Evolutionary conservation across 2,888 invertebrate genomes (phyloP).

Genomic region (Catotricha subobsoleta): DNA sequence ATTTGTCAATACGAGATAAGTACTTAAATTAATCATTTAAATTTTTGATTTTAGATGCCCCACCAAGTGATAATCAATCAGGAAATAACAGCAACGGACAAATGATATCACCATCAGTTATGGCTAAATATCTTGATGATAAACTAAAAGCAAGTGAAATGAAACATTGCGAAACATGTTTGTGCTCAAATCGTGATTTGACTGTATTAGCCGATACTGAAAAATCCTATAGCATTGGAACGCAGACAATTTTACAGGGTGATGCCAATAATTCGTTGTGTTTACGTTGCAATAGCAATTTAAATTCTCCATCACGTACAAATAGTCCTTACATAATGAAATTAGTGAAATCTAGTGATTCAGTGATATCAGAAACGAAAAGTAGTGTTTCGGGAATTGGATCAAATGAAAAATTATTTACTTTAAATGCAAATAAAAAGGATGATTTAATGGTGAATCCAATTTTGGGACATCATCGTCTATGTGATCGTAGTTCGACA

Average conservation of each 20-base stretch:
- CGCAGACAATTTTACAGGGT: constrained; percentile 40
- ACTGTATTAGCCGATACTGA: constrained; percentile 36
- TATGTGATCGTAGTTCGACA: too few relatives aligned
- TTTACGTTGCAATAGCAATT: constrained; percentile 41
- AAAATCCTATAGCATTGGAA: constrained; percentile 40
- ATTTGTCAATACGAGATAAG: too few relatives aligned
- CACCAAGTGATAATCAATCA: too few relatives aligned
- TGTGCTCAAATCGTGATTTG: constrained; percentile 38
- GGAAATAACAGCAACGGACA: constrained; percentile 17
- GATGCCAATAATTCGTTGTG: constrained; percentile 34
- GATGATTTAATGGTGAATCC: constrained; percentile 31
- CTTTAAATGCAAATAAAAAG: constrained; percentile 26
- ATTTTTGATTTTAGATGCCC: too few relatives aligned
- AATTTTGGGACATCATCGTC: constrained; percentile 38
- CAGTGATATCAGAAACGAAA: constrained; percentile 30
- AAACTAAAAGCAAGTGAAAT: constrained; percentile 59
- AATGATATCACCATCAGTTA: constrained; percentile 63
- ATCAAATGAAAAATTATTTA: constrained; percentile 25
- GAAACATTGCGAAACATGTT: constrained; percentile 70
- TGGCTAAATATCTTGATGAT: constrained; percentile 82
- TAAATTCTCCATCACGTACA: constrained; percentile 29
- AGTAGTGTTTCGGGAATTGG: constrained; percentile 25
- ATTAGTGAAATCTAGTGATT: constrained; percentile 29
- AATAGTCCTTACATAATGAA: constrained; percentile 29
- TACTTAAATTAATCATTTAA: too few relatives aligned